These are phyloP conservation scores for Kryphioiulus occultus DNA, from an alignment of 2,888 invertebrate genomes.

Conservation along the genomic window DNA sequence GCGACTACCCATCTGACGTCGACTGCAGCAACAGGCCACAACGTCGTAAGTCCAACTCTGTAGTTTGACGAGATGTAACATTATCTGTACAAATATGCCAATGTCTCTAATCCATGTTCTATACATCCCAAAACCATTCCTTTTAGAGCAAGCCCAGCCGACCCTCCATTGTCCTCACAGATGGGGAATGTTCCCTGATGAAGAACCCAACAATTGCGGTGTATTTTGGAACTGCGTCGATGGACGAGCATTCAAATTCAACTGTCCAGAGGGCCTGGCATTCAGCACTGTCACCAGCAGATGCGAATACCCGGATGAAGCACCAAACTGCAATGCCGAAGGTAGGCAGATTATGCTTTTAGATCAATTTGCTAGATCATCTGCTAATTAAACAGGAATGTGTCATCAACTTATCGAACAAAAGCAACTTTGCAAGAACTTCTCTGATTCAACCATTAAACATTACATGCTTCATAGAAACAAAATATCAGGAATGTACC, in stretches of 20 bases:
- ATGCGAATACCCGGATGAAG: slow-evolving; percentile 89
- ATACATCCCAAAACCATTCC: neutral
- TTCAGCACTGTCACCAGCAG: slow-evolving; percentile 75
- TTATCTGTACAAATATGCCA: too few relatives aligned
- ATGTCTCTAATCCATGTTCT: too few relatives aligned
- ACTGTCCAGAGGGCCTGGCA: slow-evolving; percentile 85
- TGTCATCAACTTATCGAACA: too few relatives aligned
- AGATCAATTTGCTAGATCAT: neutral
- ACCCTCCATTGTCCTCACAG: slow-evolving; percentile 83
- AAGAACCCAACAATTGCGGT: slow-evolving; percentile 79
- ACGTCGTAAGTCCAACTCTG: slow-evolving; percentile 75
- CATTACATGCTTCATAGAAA: too few relatives aligned
- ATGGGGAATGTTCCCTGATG: slow-evolving; percentile 80
- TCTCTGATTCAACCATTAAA: too few relatives aligned
- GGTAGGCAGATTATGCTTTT: slow-evolving; percentile 64
- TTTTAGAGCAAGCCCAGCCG: slow-evolving; percentile 73
- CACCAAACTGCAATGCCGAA: slow-evolving; percentile 80
- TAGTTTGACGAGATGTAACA: too few relatives aligned
- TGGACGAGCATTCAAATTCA: slow-evolving; percentile 76
- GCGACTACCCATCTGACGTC: slow-evolving; percentile 84
- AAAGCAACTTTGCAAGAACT: too few relatives aligned
- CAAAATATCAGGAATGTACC: too few relatives aligned
- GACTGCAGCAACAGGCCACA: slow-evolving; percentile 75
- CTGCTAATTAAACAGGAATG: neutral
- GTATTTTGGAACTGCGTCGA: slow-evolving; percentile 82